Base-by-base conservation (phyloP, 2,888 invertebrate species). In the Drosophila cyrtoloma region DNA sequence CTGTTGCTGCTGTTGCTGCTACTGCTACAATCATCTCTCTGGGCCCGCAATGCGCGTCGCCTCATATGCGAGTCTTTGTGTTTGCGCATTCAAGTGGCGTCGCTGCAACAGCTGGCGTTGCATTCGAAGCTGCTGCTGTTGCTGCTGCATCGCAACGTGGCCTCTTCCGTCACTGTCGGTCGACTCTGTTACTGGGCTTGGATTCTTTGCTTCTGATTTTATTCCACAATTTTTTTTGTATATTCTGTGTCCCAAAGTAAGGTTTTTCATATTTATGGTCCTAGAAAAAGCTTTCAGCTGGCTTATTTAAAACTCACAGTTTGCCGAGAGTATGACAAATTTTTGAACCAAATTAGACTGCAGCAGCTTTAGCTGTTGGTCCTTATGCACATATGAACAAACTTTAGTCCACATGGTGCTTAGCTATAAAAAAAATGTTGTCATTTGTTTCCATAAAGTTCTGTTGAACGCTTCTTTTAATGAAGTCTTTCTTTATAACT, bases 41-140 rank as follows among this genome's bases (percentile, higher is more conserved):
- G 32, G 61, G 59, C 59, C 68, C 58, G 30, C 57, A 53, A 33
- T 68, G 65, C 16, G 35, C 53, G 42, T 56, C 60, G 56, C 55
- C 74, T 84, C 89, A 86, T 86, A 81, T 86, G 89, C 70, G 64
- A 89, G 67, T 84, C 85, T 86, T 89, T 86, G 86, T 86, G 86
- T 89, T 86, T 86, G 86, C 79, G 86, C 86, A 86, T 89, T 84
- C 89, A 84, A 86, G 89, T 86, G 85, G 70, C 77, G 73, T 77
- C 64, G 71, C 72, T 77, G 77, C 86, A 69, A 64, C 76, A 70
- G 72, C 47, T 65, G 64, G 28, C 57, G 59, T n/a, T 42, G 63
- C 58, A 47, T 32, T 42, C 59, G 60, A 33, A 35, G 35, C 39
- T 47, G 55, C 50, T 47, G 55, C 50, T 33, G 44, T 47, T 39